Evolutionary conservation across 2,797 vertebrate species (phyloP).

Genomic region (Chelon labrosus): DNA sequence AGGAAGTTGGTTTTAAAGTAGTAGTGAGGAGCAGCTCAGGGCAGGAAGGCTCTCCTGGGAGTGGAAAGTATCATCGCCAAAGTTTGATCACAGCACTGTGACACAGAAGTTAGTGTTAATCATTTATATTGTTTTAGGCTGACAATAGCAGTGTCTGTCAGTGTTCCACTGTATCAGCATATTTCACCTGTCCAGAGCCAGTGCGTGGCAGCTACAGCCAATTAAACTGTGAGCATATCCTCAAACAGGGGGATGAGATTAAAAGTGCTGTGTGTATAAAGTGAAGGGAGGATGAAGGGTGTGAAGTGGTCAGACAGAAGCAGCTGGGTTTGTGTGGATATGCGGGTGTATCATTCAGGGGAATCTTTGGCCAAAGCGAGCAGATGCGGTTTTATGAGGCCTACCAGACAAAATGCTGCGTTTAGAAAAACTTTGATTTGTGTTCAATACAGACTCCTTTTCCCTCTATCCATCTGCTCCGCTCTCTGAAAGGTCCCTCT

Average conservation of each 20-base stretch:
- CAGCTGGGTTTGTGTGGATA: slow-evolving; percentile 10
- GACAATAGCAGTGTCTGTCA: slow-evolving; percentile 1
- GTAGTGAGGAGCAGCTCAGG: slow-evolving; percentile 39
- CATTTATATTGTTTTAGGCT: slow-evolving; percentile 10
- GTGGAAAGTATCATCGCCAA: neutral
- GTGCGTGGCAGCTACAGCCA: slow-evolving; percentile 3
- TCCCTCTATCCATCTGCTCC: slow-evolving; percentile 4
- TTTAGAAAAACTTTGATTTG: slow-evolving; percentile 60
- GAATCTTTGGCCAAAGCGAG: slow-evolving; percentile 20
- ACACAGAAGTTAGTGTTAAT: slow-evolving; percentile 26
- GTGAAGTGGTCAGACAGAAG: neutral
- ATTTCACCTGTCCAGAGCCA: slow-evolving; percentile 4
- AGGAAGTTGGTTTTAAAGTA: slow-evolving; percentile 25
- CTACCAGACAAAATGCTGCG: slow-evolving; percentile 48
- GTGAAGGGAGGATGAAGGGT: slow-evolving; percentile 2
- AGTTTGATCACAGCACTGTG: slow-evolving; percentile 24
- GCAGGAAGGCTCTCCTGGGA: slow-evolving; percentile 19
- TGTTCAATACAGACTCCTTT: slow-evolving; percentile 34
- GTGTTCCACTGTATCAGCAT: slow-evolving; percentile 13
- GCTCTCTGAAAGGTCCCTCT: slow-evolving; percentile 18
- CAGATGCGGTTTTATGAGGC: slow-evolving; percentile 44
- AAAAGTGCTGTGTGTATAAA: neutral
- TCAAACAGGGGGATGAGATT: slow-evolving; percentile 19
- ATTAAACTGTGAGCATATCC: slow-evolving; percentile 13
- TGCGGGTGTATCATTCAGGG: slow-evolving; percentile 17